These are phyloP conservation scores for Neoseiulus cucumeris DNA, from an alignment of 1,140 invertebrate genomes.

Conservation along the genomic window DNA sequence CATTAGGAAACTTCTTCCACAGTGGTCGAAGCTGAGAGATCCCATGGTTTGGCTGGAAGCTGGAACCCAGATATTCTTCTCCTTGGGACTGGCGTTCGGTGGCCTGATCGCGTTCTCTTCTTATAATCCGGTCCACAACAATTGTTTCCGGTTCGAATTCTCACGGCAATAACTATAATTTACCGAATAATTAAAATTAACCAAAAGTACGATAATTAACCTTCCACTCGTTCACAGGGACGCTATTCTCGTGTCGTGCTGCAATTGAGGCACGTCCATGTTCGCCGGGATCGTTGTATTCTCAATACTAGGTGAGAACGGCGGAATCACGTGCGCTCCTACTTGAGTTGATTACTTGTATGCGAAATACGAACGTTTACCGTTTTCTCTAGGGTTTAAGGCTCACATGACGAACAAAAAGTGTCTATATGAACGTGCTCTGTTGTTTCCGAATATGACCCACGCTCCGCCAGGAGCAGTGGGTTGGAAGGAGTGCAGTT, in stretches of 20 bases:
- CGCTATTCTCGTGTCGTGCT: slow-evolving; percentile 74
- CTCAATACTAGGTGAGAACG: slow-evolving; percentile 62
- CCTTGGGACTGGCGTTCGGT: slow-evolving; percentile 78
- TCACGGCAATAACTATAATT: slow-evolving; percentile 8
- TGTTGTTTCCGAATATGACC: slow-evolving; percentile 25
- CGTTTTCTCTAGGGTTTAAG: slow-evolving; percentile 46
- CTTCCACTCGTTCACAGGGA: no score
- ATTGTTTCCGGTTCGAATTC: slow-evolving; percentile 47
- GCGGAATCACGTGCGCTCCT: no score
- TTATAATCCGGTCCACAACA: slow-evolving; percentile 88
- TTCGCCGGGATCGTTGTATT: slow-evolving; percentile 96
- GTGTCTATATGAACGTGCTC: slow-evolving; percentile 43
- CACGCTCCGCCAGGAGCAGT: not conserved
- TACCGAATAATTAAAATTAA: no score
- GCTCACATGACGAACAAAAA: slow-evolving; percentile 59
- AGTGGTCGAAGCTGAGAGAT: slow-evolving; percentile 44
- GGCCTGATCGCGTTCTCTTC: slow-evolving; percentile 83
- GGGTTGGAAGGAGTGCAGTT: slow-evolving; percentile 9
- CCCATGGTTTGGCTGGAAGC: slow-evolving; percentile 89
- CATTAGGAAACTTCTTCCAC: slow-evolving; percentile 19
- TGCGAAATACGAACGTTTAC: no score
- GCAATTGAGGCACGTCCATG: slow-evolving; percentile 88
- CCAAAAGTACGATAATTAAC: no score
- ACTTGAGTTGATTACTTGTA: no score
- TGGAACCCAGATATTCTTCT: slow-evolving; percentile 94